Conservation (phyloP, 2,797 vertebrate genomes). For the Staurois parvus region DNA sequence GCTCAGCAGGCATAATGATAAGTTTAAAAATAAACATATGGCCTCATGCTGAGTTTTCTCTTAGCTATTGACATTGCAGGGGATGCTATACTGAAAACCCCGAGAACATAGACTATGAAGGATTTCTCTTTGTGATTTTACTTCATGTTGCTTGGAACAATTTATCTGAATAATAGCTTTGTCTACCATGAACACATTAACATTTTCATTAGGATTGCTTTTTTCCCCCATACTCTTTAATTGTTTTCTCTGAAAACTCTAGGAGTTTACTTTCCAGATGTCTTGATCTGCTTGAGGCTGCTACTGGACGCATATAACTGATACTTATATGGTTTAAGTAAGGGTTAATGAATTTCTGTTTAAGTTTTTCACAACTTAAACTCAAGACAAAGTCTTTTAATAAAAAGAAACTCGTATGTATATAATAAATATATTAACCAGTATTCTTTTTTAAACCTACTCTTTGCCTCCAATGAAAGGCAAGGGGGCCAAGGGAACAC, state of each 20-base stretch:
- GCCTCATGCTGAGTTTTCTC: conserved; percentile 26
- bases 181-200: conserved; percentile 10
- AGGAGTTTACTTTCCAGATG: neutral
- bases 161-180: conserved; percentile 40
- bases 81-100: conserved; percentile 17
- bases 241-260: neutral
- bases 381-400: no score
- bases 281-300: neutral
- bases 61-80: conserved; percentile 48
- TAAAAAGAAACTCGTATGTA: neutral
- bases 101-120: conserved; percentile 24
- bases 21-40: conserved; percentile 55
- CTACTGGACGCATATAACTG: neutral
- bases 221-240: neutral
- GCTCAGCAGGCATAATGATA: conserved; percentile 46
- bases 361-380: no score
- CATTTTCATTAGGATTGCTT: conserved; percentile 29
- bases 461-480: no score
- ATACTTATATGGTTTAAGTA: neutral
- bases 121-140: conserved; percentile 29
- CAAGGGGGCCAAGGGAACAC: no score
- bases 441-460: no score
- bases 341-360: no score
- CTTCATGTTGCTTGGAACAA: conserved; percentile 27
- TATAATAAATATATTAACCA: no score